phyloP scores from a whole-genome alignment of 2,888 invertebrate genomes.

The Hirtodrosophila alboralis region DNA sequence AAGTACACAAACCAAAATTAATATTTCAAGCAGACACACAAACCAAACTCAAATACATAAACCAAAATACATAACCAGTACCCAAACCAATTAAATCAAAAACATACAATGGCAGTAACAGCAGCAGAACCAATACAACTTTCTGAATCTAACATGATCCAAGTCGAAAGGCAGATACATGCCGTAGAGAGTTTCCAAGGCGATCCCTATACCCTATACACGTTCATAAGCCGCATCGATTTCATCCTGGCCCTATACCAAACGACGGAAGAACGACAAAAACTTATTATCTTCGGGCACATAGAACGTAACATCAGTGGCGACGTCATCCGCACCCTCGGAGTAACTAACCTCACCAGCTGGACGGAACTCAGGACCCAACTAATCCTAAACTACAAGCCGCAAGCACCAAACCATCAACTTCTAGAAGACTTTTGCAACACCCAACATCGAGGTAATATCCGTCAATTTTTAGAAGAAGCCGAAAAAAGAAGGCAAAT shows the following conservation, averaged over 20 bases:
- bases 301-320: slow-evolving; percentile 4
- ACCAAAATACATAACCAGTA: neutral
- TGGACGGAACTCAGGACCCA: slow-evolving; percentile 3
- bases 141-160: slow-evolving; percentile 2
- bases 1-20: neutral
- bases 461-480: slow-evolving; percentile 6
- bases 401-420: slow-evolving; percentile 2
- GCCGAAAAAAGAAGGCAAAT: slow-evolving; percentile 4
- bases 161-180: slow-evolving; percentile 3
- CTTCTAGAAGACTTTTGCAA: slow-evolving; percentile 1
- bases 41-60: slow-evolving; percentile 5
- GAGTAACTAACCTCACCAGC: slow-evolving; percentile 5
- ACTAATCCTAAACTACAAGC: slow-evolving; percentile 3
- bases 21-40: neutral
- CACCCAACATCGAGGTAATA: slow-evolving; percentile 1
- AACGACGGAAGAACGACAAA: neutral
- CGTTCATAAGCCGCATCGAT: too few relatives aligned
- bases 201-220: neutral
- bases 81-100: neutral
- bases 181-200: slow-evolving; percentile 2
- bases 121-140: neutral
- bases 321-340: slow-evolving; percentile 1
- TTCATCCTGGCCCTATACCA: slow-evolving; percentile 3
- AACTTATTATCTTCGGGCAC: neutral
- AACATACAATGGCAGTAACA: slow-evolving; percentile 4